These are phyloP conservation scores for Pyrgilauda ruficollis DNA, from an alignment of 2,113 vertebrate species.

Conservation along the genomic window DNA sequence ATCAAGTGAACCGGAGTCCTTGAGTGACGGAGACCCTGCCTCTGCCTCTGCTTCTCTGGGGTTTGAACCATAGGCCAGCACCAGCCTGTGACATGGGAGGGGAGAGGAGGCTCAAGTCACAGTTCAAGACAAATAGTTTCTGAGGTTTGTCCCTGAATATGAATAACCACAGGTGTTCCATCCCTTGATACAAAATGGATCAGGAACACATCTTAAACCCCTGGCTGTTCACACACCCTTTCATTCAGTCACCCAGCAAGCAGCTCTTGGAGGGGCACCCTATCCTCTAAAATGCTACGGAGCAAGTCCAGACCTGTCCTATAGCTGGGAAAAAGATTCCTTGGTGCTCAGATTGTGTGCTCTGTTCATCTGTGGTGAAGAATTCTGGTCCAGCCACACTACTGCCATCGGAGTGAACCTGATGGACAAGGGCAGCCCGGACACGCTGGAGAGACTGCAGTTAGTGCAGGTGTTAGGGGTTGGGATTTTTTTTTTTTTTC, in stretches of 20 bases:
- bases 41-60: neutral
- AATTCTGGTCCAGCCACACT: neutral
- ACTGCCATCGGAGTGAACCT: neutral
- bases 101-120: neutral
- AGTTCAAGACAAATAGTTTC: neutral
- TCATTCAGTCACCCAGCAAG: neutral
- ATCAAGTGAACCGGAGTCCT: neutral
- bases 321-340: neutral
- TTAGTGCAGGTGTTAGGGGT: neutral
- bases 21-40: neutral
- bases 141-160: neutral
- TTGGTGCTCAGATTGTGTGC: neutral
- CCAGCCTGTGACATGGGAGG: too few relatives aligned
- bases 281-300: neutral
- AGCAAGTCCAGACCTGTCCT: rapidly evolving
- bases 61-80: neutral
- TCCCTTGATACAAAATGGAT: neutral
- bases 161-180: neutral
- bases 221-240: rapidly evolving
- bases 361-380: neutral
- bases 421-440: neutral
- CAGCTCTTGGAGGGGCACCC: neutral
- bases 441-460: neutral
- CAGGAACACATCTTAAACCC: neutral
- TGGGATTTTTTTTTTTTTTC: neutral